Evolutionary conservation across 2,113 vertebrate species (phyloP).

Genomic region (Pimephales promelas): DNA sequence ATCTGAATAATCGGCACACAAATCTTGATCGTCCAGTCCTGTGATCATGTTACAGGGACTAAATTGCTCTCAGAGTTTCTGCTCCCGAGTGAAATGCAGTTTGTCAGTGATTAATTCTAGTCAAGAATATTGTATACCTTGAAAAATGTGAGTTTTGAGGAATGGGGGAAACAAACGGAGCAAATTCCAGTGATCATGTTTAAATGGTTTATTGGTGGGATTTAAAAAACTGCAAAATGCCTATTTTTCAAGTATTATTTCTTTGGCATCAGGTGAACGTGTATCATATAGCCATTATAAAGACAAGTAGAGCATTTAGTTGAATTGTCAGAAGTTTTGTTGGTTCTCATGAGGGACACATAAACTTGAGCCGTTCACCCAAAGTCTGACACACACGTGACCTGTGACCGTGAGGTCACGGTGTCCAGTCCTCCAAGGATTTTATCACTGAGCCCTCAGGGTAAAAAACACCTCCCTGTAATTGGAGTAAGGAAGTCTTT

Average conservation of each 20-base stretch:
- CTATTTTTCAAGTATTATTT: not conserved
- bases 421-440: conserved; percentile 16
- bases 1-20: conserved; percentile 18
- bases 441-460: conserved; percentile 29
- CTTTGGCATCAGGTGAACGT: not conserved
- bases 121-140: conserved; percentile 32
- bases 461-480: conserved; percentile 35
- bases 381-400: conserved; percentile 24
- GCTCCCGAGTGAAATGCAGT: conserved; percentile 36
- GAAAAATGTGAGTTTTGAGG: not conserved
- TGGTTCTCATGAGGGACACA: not conserved
- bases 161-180: not conserved
- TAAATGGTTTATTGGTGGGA: not conserved
- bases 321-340: conserved; percentile 14
- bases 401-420: conserved; percentile 35
- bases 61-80: conserved; percentile 41
- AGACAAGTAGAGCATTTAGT: not conserved
- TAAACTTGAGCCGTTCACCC: not conserved
- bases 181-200: not conserved
- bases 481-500: conserved; percentile 21
- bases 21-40: conserved; percentile 20
- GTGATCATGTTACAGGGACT: not conserved
- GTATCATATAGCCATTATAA: not conserved
- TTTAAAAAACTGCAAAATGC: not conserved
- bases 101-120: conserved; percentile 46